Conservation (phyloP, 2,113 vertebrate species). For the Lepus americanus region DNA sequence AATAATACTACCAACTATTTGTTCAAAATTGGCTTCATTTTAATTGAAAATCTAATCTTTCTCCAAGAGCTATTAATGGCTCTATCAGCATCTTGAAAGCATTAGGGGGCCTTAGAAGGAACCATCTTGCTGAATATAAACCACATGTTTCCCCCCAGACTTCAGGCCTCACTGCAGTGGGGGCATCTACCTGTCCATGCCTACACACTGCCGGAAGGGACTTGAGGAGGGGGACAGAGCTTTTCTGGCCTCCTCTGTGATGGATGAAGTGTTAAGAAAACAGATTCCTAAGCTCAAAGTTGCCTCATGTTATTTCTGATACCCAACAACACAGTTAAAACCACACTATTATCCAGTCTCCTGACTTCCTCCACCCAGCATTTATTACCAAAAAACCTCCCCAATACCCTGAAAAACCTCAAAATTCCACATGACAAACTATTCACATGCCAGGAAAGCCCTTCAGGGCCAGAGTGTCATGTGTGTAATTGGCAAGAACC, state of each 20-base stretch:
- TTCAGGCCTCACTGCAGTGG: slow-evolving; percentile 68
- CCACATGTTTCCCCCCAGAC: slow-evolving; percentile 77
- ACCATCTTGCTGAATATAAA: slow-evolving; percentile 81
- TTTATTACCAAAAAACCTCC: slow-evolving; percentile 60
- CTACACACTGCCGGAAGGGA: background rate
- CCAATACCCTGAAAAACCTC: slow-evolving; percentile 71
- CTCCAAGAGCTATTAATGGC: slow-evolving; percentile 85
- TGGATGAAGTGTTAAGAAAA: slow-evolving; percentile 80
- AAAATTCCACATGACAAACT: slow-evolving; percentile 75
- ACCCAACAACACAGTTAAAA: slow-evolving; percentile 71
- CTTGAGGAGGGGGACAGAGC: slow-evolving; percentile 22
- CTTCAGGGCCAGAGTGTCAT: slow-evolving; percentile 66
- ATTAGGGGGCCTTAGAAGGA: slow-evolving; percentile 80
- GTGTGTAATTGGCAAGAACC: slow-evolving; percentile 61
- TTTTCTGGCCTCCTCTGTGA: slow-evolving; percentile 71
- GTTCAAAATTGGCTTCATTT: slow-evolving; percentile 85
- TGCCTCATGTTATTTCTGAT: slow-evolving; percentile 63
- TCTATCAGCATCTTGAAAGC: slow-evolving; percentile 88
- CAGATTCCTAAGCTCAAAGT: slow-evolving; percentile 67
- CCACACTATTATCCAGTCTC: slow-evolving; percentile 49
- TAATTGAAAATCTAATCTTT: slow-evolving; percentile 86
- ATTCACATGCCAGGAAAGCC: slow-evolving; percentile 72
- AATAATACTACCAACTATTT: slow-evolving; percentile 82
- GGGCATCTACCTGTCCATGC: slow-evolving; percentile 67
- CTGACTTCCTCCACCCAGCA: slow-evolving; percentile 57